Evolutionary conservation across 2,797 vertebrate species (phyloP), one percentile per base, ranked within the genome.

Genomic region (Muscicapa striata): DNA sequence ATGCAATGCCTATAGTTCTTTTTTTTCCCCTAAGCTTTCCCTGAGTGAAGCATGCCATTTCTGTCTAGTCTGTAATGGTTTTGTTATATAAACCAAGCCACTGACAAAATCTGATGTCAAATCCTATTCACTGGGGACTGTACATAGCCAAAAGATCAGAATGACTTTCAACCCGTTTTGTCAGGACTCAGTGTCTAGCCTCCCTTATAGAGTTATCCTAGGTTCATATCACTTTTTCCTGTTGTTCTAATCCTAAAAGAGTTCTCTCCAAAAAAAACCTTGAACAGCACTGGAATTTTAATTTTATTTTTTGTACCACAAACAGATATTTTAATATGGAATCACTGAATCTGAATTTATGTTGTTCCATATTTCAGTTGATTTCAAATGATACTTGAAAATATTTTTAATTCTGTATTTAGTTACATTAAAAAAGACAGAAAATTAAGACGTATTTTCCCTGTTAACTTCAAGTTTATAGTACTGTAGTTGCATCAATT

Each of bases 141-240:
- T 85, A 96, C 75, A 57, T 61, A 90, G 81, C 21, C 76, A 94
- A 96, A 94, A 86, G 63, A 94, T 58, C 59, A 80, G 74, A 94
- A 95, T 75, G 51, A 89, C 84, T 95, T 97, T 80, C 93, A 80
- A 87, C 40, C 79, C 89, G 1, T 90, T 92, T 89, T 94, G 83
- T 94, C 55, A 97, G 72, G 46, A 95, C 45, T 49, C 66, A 69
- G 16, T 67, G 30, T 54, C 58, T 86, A 40, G 80, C 38, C 52
- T 94, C 55, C 85, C 70, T 95, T 88, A 83, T 18, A 90, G 36
- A 86, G 24, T 70, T 84, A 64, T 23, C 15, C 10, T 61, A 29
- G 22, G 41, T 41, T 90, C 26, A n/a, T 54, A 76, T 16, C 12
- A 26, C 19, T 83, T 82, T 64, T 61, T 38, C 29, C 29, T 7